These are phyloP conservation scores for Sminthurides bifidus DNA, from an alignment of 1,140 invertebrate species.

Conservation along the genomic window DNA sequence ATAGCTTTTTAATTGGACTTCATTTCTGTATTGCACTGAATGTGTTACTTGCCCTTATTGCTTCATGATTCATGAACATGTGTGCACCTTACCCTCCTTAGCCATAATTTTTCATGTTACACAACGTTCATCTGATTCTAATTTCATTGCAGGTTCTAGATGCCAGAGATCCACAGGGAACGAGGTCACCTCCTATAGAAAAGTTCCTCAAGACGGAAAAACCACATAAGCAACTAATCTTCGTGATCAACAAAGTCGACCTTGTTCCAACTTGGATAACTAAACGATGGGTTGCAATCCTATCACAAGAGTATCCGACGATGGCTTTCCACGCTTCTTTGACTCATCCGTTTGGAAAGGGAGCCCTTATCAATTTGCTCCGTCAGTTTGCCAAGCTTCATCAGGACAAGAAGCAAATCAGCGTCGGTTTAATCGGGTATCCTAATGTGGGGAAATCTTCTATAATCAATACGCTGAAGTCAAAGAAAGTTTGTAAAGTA, in stretches of 20 bases:
- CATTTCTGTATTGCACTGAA: slow-evolving; percentile 1
- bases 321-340: slow-evolving; percentile 96
- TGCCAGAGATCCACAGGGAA: slow-evolving; percentile 89
- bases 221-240: slow-evolving; percentile 86
- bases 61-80: too few species aligned
- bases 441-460: slow-evolving; percentile 99
- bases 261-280: slow-evolving; percentile 81
- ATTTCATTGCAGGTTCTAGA: slow-evolving; percentile 53
- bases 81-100: too few species aligned
- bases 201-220: slow-evolving; percentile 81
- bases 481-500: slow-evolving; percentile 95
- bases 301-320: slow-evolving; percentile 91
- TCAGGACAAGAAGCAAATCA: slow-evolving; percentile 93
- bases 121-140: too few species aligned
- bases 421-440: slow-evolving; percentile 97
- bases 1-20: neutral
- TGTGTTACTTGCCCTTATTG: too few species aligned
- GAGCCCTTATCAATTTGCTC: slow-evolving; percentile 88
- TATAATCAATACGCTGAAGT: slow-evolving; percentile 88
- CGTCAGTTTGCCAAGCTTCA: slow-evolving; percentile 95
- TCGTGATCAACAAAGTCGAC: slow-evolving; percentile 87
- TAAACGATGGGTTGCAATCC: slow-evolving; percentile 72
- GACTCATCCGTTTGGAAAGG: slow-evolving; percentile 97
- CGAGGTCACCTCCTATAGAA: slow-evolving; percentile 83
- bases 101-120: too few species aligned